Conservation (phyloP, 2,888 invertebrate species). For the Catocala nupta region DNA sequence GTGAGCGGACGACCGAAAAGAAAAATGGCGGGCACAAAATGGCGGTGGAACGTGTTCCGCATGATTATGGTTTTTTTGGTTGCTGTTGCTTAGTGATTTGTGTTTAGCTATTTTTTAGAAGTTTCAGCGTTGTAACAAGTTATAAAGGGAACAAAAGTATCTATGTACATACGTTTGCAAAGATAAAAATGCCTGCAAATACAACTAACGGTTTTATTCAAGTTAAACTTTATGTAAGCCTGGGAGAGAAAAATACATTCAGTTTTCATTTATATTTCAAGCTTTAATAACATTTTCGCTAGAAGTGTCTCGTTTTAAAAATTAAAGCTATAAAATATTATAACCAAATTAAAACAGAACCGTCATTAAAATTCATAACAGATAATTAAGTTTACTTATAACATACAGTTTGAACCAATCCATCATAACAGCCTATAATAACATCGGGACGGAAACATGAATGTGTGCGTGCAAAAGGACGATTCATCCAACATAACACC, state of each 20-base stretch:
- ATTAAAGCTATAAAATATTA: constrained; percentile 1
- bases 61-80: constrained; percentile 39
- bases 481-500: constrained; percentile 29
- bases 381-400: not conserved
- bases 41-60: constrained; percentile 42
- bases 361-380: not conserved
- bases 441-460: constrained; percentile 11
- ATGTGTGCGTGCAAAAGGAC: constrained; percentile 11
- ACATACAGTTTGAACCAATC: constrained; percentile 1
- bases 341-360: not conserved
- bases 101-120: constrained; percentile 17
- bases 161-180: not conserved
- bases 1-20: constrained; percentile 51
- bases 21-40: constrained; percentile 59
- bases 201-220: not conserved
- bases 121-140: not conserved
- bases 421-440: not conserved
- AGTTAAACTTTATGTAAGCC: no score
- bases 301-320: not conserved
- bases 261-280: not conserved
- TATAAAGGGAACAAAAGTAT: not conserved
- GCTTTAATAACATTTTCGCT: not conserved
- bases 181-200: not conserved
- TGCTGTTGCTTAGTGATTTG: constrained; percentile 16
- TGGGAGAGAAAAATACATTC: no score